Conservation (phyloP, 2,888 invertebrate species). For the Glyphotaelius pellucidus region DNA sequence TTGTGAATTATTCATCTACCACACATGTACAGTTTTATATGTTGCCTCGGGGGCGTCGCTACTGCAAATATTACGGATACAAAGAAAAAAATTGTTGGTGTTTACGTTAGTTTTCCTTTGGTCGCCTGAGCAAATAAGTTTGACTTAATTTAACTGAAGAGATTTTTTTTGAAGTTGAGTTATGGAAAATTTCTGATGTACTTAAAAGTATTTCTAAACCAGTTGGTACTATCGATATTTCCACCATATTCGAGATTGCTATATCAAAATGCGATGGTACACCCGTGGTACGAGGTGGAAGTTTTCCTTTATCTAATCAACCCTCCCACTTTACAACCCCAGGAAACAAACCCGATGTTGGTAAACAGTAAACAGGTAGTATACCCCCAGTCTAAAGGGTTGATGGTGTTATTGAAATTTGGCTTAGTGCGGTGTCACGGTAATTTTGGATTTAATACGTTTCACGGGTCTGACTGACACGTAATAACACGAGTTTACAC, state of each 20-base stretch:
- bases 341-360: conserved; percentile 19
- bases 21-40: too few relatives aligned
- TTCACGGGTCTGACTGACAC: not conserved
- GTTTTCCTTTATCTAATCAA: conserved; percentile 31
- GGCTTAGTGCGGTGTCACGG: not conserved
- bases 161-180: not conserved
- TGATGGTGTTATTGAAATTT: conserved; percentile 37
- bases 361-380: not conserved
- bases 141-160: too few relatives aligned
- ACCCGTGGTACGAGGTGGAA: not conserved
- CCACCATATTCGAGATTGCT: not conserved
- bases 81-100: too few relatives aligned
- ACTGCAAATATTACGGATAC: too few relatives aligned
- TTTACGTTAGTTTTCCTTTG: too few relatives aligned
- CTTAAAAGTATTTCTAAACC: not conserved
- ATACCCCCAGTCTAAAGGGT: conserved; percentile 12
- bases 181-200: not conserved
- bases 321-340: conserved; percentile 11
- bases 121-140: too few relatives aligned
- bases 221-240: not conserved
- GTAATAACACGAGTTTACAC: not conserved
- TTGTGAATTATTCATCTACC: too few relatives aligned
- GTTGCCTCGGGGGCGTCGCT: too few relatives aligned
- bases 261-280: not conserved
- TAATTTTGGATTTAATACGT: conserved; percentile 20